These are phyloP conservation scores for Ctenodactylus gundi DNA, from an alignment of 2,113 vertebrate species.

Conservation along the genomic window DNA sequence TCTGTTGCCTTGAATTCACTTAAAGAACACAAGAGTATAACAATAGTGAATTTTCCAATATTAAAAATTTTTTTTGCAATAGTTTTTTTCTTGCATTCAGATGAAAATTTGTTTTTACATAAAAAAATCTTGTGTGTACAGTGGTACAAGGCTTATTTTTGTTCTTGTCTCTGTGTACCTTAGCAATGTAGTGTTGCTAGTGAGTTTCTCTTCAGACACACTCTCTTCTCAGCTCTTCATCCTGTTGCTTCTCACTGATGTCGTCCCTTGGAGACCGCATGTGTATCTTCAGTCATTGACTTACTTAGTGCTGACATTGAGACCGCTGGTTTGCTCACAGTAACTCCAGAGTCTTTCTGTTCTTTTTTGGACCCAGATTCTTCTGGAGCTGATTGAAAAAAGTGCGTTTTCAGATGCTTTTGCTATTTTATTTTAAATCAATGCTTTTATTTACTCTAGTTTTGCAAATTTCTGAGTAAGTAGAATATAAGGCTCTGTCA, in stretches of 20 bases:
- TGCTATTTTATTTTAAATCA: background rate
- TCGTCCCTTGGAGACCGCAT: constrained; percentile 7
- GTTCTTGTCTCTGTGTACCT: background rate
- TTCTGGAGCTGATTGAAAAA: constrained; percentile 11
- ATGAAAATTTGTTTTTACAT: constrained; percentile 15
- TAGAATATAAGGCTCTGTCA: background rate
- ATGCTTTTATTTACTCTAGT: background rate
- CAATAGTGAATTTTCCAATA: background rate
- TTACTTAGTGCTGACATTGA: constrained; percentile 5
- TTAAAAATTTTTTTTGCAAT: background rate
- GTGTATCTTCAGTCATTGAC: background rate
- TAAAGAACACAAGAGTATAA: constrained; percentile 26
- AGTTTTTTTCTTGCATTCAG: constrained; percentile 37
- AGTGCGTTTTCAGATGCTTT: constrained; percentile 17
- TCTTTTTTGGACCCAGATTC: background rate
- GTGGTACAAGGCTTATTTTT: background rate
- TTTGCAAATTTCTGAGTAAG: background rate
- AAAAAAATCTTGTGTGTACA: background rate
- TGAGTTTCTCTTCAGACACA: background rate
- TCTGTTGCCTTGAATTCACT: background rate
- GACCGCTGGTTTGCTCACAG: background rate
- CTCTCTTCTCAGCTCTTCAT: constrained; percentile 18
- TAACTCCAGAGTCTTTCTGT: background rate
- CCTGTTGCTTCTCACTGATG: background rate
- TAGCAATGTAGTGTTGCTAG: background rate